These are phyloP conservation scores for Esox masquinongy DNA, from an alignment of 2,797 vertebrate genomes.

Conservation along the genomic window DNA sequence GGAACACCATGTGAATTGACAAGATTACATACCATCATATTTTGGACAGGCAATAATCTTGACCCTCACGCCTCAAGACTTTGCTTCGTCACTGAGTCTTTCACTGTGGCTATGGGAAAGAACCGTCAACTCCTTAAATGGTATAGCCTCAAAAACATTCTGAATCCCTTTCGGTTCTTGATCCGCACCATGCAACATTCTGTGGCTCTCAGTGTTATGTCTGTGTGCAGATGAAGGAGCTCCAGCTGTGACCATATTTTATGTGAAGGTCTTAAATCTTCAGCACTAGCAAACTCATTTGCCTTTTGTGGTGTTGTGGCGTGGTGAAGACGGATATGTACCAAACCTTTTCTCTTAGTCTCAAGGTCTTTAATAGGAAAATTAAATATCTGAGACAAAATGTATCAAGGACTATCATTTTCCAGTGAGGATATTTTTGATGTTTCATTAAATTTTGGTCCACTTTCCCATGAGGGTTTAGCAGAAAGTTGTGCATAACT, in stretches of 20 bases:
- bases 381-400: neutral
- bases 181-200: slow-evolving; percentile 3
- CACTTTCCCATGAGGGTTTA: neutral
- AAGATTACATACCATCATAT: slow-evolving; percentile 38
- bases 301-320: neutral
- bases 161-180: neutral
- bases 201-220: slow-evolving; percentile 8
- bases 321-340: neutral
- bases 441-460: slow-evolving; percentile 2
- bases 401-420: neutral
- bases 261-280: slow-evolving; percentile 13
- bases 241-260: slow-evolving; percentile 9
- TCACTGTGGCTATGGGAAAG: slow-evolving; percentile 1
- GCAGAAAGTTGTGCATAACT: neutral
- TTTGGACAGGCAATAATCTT: slow-evolving; percentile 27
- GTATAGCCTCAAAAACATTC: neutral
- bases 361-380: neutral
- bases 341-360: neutral
- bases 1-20: slow-evolving; percentile 49
- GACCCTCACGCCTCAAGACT: slow-evolving; percentile 27
- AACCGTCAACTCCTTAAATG: slow-evolving; percentile 1
- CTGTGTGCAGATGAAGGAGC: slow-evolving; percentile 3
- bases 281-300: neutral
- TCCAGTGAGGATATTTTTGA: neutral
- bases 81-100: slow-evolving; percentile 46